Percentiles rank a stretch among this genome's conserved stretches.
phyloP scores from a whole-genome alignment of 2,797 vertebrate genomes.

The Parauchenoglanis punctatus region DNA sequence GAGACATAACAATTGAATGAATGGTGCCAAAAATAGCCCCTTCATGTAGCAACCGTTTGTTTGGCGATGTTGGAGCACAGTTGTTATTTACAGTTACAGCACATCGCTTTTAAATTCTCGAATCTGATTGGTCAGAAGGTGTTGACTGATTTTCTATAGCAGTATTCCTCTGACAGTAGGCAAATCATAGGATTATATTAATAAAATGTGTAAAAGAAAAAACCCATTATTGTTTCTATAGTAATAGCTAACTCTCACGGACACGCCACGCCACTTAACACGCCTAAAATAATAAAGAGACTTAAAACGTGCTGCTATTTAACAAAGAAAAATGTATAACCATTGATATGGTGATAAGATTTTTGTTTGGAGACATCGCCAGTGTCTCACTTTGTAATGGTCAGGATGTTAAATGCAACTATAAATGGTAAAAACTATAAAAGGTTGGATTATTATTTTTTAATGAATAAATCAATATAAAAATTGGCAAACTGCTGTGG shows the following conservation, averaged over 20 bases:
- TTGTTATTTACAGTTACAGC: not conserved
- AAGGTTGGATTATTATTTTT: not conserved
- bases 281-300: not conserved
- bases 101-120: not conserved
- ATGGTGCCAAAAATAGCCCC: not conserved
- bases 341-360: not conserved
- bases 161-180: not conserved
- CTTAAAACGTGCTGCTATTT: not conserved
- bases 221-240: not conserved
- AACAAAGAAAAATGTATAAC: not conserved
- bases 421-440: not conserved
- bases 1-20: slow-evolving; percentile 38
- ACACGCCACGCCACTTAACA: no score
- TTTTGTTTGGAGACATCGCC: not conserved
- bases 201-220: not conserved
- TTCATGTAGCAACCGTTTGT: not conserved
- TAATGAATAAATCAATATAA: not conserved
- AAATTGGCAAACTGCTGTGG: no score
- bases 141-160: not conserved
- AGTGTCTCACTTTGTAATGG: not conserved
- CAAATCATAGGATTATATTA: no score
- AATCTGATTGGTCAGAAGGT: slow-evolving; percentile 1
- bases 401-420: not conserved
- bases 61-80: not conserved
- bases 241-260: not conserved